A percentile compares a stretch with the other conserved stretches of the same genome.
Evolutionary conservation across 2,113 vertebrate species (phyloP).

Genomic region (Amia ocellicauda): DNA sequence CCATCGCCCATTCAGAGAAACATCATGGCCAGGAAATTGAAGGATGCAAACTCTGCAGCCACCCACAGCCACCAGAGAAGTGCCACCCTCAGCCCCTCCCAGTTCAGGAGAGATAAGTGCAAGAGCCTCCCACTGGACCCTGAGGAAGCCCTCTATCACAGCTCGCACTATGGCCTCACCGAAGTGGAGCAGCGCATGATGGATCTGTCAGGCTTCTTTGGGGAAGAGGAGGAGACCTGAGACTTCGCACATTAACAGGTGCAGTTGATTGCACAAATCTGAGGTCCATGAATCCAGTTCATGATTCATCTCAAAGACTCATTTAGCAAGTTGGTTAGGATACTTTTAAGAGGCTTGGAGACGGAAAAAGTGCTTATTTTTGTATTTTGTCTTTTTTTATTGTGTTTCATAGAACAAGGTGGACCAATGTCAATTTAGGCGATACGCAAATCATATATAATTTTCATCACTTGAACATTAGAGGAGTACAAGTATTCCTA

Average conservation of each 20-base stretch:
- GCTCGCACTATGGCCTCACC: constrained; percentile 77
- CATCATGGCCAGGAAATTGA: constrained; percentile 68
- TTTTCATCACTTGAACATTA: too few relatives aligned
- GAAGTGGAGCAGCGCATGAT: constrained; percentile 84
- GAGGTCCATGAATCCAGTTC: too few relatives aligned
- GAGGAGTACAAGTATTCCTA: too few relatives aligned
- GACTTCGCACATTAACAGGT: constrained; percentile 68
- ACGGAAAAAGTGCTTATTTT: too few relatives aligned
- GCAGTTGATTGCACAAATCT: constrained; percentile 54
- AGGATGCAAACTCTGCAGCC: constrained; percentile 54
- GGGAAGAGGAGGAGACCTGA: constrained; percentile 68
- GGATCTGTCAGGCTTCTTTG: constrained; percentile 77
- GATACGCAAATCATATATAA: too few relatives aligned
- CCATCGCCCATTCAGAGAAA: constrained; percentile 79
- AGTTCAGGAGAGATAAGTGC: constrained; percentile 70
- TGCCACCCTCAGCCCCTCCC: constrained; percentile 67
- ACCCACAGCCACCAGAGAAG: constrained; percentile 65
- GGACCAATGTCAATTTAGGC: too few relatives aligned
- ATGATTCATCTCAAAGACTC: too few relatives aligned
- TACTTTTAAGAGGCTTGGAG: too few relatives aligned
- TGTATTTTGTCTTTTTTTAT: too few relatives aligned
- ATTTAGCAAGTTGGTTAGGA: too few relatives aligned
- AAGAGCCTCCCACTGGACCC: constrained; percentile 78
- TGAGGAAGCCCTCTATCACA: constrained; percentile 69
- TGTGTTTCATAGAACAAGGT: too few relatives aligned